phyloP scores from a whole-genome alignment of 2,113 vertebrate species.

The Prunella himalayana region DNA sequence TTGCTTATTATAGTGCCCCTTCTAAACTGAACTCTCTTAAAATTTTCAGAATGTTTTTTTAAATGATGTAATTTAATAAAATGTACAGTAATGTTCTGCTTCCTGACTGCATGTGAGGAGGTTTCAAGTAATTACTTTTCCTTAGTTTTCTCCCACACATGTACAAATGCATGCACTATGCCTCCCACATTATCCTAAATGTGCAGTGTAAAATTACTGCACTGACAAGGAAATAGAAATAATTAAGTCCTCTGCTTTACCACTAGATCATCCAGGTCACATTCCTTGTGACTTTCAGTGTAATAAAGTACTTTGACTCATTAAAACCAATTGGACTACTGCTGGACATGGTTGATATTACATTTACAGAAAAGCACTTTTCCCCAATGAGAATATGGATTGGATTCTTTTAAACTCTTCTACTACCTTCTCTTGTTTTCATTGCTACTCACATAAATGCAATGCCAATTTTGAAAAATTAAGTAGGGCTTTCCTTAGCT shows the following conservation, averaged over 20 bases:
- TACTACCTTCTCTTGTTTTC: not conserved
- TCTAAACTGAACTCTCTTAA: not conserved
- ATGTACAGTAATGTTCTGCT: not conserved
- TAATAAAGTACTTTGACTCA: not conserved
- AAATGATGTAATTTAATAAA: not conserved
- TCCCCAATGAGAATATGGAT: not conserved
- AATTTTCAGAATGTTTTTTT: not conserved
- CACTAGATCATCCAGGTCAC: not conserved
- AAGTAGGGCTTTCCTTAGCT: not conserved
- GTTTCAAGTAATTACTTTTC: not conserved
- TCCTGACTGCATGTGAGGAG: not conserved
- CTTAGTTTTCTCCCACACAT: not conserved
- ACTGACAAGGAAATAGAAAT: slow-evolving; percentile 20
- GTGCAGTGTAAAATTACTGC: not conserved
- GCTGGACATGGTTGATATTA: not conserved
- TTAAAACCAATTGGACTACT: not conserved
- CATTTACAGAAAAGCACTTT: not conserved
- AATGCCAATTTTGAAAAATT: not conserved
- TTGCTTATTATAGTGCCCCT: not conserved
- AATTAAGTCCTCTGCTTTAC: slow-evolving; percentile 2
- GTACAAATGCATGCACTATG: not conserved
- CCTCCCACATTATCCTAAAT: not conserved
- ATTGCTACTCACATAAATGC: not conserved
- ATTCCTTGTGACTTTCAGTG: not conserved
- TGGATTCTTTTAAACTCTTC: not conserved